phyloP scores from a whole-genome alignment of 1,140 invertebrate species.

The Psilanteris sp. region DNA sequence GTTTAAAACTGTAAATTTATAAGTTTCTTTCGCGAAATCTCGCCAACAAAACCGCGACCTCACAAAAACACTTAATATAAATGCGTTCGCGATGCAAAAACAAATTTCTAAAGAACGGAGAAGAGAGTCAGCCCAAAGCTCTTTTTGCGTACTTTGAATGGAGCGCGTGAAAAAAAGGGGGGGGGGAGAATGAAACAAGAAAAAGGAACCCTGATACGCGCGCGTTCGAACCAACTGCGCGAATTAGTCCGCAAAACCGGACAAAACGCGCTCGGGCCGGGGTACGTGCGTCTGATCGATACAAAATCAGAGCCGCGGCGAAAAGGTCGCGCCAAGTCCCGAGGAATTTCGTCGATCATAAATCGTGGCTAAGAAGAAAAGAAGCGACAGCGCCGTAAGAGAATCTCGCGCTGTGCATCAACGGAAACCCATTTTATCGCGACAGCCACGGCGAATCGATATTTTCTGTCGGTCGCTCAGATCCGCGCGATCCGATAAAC shows the following conservation, averaged over 20 bases:
- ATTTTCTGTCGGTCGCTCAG: conserved; percentile 21
- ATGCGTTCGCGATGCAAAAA: background rate
- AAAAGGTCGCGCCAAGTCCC: conserved; percentile 14
- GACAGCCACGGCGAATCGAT: conserved; percentile 43
- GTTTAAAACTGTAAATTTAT: conserved; percentile 22
- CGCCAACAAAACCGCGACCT: conserved; percentile 26
- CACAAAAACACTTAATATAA: conserved; percentile 5
- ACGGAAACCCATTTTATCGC: conserved; percentile 48
- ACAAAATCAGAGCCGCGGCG: background rate
- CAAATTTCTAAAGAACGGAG: conserved; percentile 10
- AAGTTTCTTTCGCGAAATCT: conserved; percentile 24
- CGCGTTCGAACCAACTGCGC: too few relatives aligned
- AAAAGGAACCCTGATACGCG: too few relatives aligned
- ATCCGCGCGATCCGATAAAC: conserved; percentile 29
- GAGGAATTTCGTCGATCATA: conserved; percentile 47
- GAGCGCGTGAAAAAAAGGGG: too few relatives aligned
- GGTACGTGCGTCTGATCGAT: background rate
- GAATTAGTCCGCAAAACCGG: background rate
- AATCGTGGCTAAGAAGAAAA: conserved; percentile 32
- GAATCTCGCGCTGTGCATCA: conserved; percentile 32
- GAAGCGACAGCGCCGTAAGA: conserved; percentile 16
- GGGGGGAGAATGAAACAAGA: too few relatives aligned
- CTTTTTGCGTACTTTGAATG: too few relatives aligned
- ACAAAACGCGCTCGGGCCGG: too few relatives aligned
- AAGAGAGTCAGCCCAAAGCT: background rate